Evolutionary conservation across 2,888 invertebrate species (phyloP), one percentile per base, ranked within the genome.

Genomic region (Drosophila fungiperda): DNA sequence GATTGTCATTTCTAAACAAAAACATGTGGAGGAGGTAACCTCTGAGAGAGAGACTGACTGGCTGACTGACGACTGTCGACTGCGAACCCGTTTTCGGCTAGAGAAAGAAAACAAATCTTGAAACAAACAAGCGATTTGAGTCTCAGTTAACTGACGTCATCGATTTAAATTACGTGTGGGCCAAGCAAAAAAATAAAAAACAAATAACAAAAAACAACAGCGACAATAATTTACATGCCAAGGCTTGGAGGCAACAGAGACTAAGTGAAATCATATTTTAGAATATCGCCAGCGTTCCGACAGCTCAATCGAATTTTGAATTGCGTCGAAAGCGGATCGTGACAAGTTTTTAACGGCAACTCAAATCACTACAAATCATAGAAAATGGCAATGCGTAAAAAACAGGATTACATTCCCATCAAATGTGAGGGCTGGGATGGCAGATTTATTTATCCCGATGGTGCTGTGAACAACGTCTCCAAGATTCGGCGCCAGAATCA

Each of bases 341-440:
- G 36, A n/a, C 40, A 29, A 48, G 35, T 17, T 35, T 20, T 29
- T 32, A 55, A 71, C 62, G 32, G 29, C n/a, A 45, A 70, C 23
- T 40, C 32, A 49, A 26, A 50, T 15, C 15, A 52, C n/a, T n/a
- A n/a, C n/a, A 9, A 55, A 40, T 12, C 38, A 55, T 12, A 38
- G 17, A 32, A 26, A 73, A 93, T 93, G 93, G 70, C 93, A 38
- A 73, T 90, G 32, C 82, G 83, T 64, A 90, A 83, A 54, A 91
- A 92, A 69, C 90, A 92, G 67, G 93, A 93, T 9, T 92, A 93
- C 52, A 92, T 93, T 65, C 93, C 92, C 63, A 93, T 93, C 68
- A 93, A 93, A 78, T 92, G 92, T 71, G 93, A 93, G 78, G 93
- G 93, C 49, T 93, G 93, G 93, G 92, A 93, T 78, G 93, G 93